Percentiles rank a stretch among this genome's conserved stretches.
phyloP scores from a whole-genome alignment of 2,797 vertebrate genomes.

The Anomalospiza imberbis region DNA sequence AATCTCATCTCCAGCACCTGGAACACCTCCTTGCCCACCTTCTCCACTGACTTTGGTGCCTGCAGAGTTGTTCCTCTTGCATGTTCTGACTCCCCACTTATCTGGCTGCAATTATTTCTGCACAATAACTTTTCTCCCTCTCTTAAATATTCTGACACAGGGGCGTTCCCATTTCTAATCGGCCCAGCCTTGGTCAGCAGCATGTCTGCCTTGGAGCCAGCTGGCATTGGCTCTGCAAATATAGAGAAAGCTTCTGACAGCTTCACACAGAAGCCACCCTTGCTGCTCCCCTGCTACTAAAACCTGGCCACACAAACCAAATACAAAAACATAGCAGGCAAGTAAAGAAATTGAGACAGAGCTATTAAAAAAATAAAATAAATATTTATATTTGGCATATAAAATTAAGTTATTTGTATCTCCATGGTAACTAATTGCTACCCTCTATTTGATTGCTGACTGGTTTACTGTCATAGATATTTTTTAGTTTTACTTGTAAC shows the following conservation, averaged over 20 bases:
- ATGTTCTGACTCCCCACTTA: not conserved
- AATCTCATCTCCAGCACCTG: too few species aligned
- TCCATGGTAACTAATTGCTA: conserved; percentile 1
- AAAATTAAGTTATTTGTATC: not conserved
- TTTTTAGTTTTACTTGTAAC: not conserved
- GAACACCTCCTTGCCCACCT: not conserved
- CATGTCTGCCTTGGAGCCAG: fast-evolving
- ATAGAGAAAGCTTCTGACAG: not conserved
- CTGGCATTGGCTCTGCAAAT: not conserved
- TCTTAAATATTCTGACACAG: not conserved
- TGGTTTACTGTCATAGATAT: not conserved
- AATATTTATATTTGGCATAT: not conserved
- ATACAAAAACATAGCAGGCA: not conserved
- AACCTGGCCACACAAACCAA: not conserved
- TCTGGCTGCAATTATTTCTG: not conserved
- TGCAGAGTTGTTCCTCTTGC: not conserved
- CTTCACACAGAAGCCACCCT: not conserved
- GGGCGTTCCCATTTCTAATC: not conserved
- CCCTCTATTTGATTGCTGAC: not conserved
- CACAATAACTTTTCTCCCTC: fast-evolving
- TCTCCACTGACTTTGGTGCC: not conserved
- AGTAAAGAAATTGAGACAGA: not conserved
- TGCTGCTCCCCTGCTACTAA: not conserved
- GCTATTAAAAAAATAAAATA: not conserved
- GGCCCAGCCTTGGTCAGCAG: not conserved